Evolutionary conservation across 1,140 invertebrate species (phyloP).

Genomic region (Arion vulgaris): DNA sequence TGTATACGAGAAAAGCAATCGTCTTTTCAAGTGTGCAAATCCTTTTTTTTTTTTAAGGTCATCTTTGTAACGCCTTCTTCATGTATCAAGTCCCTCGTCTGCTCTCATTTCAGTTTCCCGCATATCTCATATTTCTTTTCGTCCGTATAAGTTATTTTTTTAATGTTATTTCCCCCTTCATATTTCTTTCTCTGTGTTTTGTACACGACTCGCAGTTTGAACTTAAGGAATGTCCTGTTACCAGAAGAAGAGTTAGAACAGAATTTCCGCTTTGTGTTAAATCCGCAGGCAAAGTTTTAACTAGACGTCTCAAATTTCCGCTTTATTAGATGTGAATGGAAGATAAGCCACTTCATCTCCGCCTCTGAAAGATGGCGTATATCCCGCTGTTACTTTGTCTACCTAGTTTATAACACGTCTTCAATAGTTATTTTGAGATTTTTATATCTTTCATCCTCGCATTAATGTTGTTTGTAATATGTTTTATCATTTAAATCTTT

Average conservation of each 20-base stretch:
- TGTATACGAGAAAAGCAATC: no score
- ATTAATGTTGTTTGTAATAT: background rate
- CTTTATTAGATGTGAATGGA: background rate
- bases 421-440: background rate
- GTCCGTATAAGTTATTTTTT: no score
- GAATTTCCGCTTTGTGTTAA: background rate
- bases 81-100: no score
- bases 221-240: background rate
- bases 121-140: no score
- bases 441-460: background rate
- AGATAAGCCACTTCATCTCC: background rate
- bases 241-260: background rate
- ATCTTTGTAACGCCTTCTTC: no score
- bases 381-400: background rate
- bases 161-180: no score
- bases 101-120: no score
- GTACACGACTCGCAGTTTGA: background rate
- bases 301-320: background rate
- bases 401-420: background rate
- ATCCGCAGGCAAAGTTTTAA: background rate
- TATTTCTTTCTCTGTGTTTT: no score
- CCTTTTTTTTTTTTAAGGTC: no score
- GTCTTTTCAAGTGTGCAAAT: no score
- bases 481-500: background rate
- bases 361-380: background rate